Conservation (phyloP, 1,140 invertebrate genomes). For the Neodiprion lecontei region DNA sequence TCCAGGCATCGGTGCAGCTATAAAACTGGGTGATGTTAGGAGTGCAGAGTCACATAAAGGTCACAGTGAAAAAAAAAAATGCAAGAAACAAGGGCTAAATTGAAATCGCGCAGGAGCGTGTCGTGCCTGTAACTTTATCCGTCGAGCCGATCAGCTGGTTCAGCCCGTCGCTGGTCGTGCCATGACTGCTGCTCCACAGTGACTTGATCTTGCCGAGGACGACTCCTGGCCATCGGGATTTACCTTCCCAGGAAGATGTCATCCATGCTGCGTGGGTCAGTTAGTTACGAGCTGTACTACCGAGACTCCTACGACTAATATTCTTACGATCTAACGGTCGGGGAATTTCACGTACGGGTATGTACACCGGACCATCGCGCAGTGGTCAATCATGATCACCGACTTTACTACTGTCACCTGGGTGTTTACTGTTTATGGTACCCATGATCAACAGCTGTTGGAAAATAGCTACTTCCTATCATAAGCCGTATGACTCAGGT, state of each 20-base stretch:
- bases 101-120: constrained; percentile 23
- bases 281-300: not conserved
- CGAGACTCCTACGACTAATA: too few species aligned
- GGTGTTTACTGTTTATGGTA: too few species aligned
- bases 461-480: too few species aligned
- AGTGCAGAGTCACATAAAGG: not conserved
- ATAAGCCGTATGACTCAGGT: too few species aligned
- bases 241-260: constrained; percentile 65
- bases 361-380: too few species aligned
- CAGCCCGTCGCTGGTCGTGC: constrained; percentile 72
- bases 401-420: too few species aligned
- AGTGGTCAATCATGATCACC: too few species aligned
- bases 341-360: too few species aligned
- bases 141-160: constrained; percentile 73
- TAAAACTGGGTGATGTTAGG: too few species aligned
- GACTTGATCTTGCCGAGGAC: constrained; percentile 87
- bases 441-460: too few species aligned
- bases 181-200: constrained; percentile 78
- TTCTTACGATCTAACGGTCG: too few species aligned
- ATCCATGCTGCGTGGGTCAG: constrained; percentile 52
- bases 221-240: constrained; percentile 74
- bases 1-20: not conserved
- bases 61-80: constrained; percentile 8
- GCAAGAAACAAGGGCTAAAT: constrained; percentile 6
- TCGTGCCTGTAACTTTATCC: constrained; percentile 64